Evolutionary conservation across 2,113 vertebrate genomes (phyloP).

Genomic region (Lophius piscatorius): DNA sequence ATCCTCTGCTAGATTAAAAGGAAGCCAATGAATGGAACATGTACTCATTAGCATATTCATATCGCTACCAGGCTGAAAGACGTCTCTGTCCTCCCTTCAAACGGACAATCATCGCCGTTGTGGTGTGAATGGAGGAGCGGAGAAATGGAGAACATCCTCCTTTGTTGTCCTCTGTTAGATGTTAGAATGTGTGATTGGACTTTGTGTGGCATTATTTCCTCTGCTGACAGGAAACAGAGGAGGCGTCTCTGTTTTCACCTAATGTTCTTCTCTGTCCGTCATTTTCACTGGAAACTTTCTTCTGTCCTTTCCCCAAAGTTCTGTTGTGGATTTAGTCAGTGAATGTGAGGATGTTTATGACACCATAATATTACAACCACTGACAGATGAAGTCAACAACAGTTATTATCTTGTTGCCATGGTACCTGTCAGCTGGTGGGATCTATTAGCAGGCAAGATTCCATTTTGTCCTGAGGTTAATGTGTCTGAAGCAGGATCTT

Average conservation of each 20-base stretch:
- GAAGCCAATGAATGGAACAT: constrained; percentile 71
- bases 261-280: not conserved
- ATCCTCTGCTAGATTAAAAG: constrained; percentile 65
- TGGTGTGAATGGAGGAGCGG: constrained; percentile 33
- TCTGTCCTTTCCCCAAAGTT: not conserved
- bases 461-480: no score
- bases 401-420: no score
- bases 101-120: constrained; percentile 62
- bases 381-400: no score
- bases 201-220: not conserved
- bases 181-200: constrained; percentile 1
- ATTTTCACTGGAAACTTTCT: not conserved
- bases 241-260: not conserved
- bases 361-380: constrained; percentile 16
- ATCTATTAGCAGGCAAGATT: no score
- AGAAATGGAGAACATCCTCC: not conserved
- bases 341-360: not conserved
- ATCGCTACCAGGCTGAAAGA: constrained; percentile 70
- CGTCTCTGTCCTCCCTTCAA: constrained; percentile 44
- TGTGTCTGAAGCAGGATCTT: no score
- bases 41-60: constrained; percentile 80
- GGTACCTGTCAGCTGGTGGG: no score
- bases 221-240: not conserved
- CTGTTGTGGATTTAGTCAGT: no score
- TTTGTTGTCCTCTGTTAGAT: not conserved